These are phyloP conservation scores for Camelus dromedarius DNA, from an alignment of 2,113 vertebrate species.

Conservation along the genomic window DNA sequence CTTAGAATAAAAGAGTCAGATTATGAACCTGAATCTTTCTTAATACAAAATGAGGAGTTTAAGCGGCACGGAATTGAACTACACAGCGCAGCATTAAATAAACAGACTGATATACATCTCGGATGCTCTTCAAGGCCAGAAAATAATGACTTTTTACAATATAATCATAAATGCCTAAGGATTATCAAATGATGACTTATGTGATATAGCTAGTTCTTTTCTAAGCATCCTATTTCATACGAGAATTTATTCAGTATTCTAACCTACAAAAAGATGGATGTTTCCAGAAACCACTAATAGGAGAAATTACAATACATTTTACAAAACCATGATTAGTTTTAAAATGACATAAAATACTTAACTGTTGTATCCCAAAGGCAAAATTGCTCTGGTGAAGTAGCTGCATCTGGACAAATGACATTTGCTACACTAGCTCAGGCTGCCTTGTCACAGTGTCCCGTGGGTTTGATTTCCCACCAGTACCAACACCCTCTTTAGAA, in stretches of 20 bases:
- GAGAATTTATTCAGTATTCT: not conserved
- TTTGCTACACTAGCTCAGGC: not conserved
- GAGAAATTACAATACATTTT: not conserved
- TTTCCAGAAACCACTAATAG: not conserved
- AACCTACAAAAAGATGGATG: not conserved
- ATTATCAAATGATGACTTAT: constrained; percentile 8
- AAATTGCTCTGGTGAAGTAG: not conserved
- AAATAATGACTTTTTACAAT: not conserved
- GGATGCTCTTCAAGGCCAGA: not conserved
- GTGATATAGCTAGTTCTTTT: not conserved
- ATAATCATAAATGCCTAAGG: not conserved
- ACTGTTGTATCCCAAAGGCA: not conserved
- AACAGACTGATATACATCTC: not conserved
- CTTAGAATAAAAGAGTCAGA: constrained; percentile 43
- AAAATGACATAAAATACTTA: not conserved
- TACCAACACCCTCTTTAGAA: not conserved
- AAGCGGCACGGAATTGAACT: not conserved
- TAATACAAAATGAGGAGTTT: not conserved
- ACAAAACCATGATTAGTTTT: not conserved
- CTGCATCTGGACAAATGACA: not conserved
- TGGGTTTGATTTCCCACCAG: not conserved
- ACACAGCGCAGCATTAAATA: not conserved
- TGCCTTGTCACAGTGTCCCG: not conserved
- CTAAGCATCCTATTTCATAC: not conserved
- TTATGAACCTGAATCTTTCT: constrained; percentile 45